phyloP scores from a whole-genome alignment of 2,113 vertebrate genomes.

The Macrotus californicus region DNA sequence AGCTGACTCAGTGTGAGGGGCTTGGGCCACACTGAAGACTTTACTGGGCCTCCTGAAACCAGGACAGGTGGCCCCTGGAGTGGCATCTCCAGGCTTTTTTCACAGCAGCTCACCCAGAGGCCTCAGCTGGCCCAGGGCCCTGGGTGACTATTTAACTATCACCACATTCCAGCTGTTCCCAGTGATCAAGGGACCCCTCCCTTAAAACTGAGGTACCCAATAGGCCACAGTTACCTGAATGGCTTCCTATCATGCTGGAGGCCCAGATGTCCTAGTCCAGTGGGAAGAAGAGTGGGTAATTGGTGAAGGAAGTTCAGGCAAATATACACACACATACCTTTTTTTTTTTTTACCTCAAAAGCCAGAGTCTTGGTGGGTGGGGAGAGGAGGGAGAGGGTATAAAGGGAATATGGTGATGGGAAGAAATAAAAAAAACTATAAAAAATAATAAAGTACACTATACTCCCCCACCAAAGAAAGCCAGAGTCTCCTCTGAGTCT shows the following conservation, averaged over 20 bases:
- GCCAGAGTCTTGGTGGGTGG: not conserved
- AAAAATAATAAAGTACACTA: no score
- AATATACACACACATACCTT: not conserved
- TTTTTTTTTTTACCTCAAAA: not conserved
- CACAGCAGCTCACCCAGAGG: no score
- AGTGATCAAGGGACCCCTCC: not conserved
- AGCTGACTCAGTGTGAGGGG: not conserved
- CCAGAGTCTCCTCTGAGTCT: not conserved
- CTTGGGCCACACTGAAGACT: not conserved
- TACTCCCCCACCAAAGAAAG: not conserved
- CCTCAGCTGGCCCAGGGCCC: not conserved
- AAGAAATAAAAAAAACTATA: no score
- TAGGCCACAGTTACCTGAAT: not conserved
- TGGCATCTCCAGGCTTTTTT: not conserved
- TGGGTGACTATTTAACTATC: not conserved
- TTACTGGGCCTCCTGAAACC: accelerated
- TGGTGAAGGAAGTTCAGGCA: not conserved
- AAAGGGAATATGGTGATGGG: no score
- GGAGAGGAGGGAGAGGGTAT: no score
- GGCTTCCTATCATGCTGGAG: not conserved
- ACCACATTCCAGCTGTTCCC: not conserved
- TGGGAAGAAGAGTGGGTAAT: not conserved
- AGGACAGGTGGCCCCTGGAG: accelerated
- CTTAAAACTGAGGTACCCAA: not conserved
- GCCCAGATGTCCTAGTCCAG: not conserved